Base-by-base conservation (phyloP, 2,113 vertebrate species). In the Leucopsar rothschildi region DNA sequence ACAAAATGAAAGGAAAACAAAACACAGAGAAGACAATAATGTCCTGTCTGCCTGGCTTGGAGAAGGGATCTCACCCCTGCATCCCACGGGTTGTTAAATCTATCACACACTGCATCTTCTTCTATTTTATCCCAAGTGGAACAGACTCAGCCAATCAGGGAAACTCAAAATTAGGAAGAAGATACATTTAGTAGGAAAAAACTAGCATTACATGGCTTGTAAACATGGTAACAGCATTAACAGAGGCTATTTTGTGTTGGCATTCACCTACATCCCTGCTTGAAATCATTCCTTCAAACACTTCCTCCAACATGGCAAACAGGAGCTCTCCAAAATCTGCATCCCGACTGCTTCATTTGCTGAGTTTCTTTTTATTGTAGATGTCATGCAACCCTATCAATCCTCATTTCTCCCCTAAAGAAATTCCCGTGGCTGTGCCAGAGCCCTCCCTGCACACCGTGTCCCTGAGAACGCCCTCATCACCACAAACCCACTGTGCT, bases 401-500 rank as follows among this genome's bases (percentile, higher is more conserved):
- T 8, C 37, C 29, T 37, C 29, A 18, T 63, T 68, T 40, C 33
- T 55, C 72, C 55, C 8, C 70, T 11, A 10, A 24, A 50, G 55
- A 31, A 37, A 37, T 5, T 25, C 22, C 33, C 82, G 11, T 1
- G 35, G 82, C 86, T 7, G 0, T 45, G 52, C 47, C 42, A 13
- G 91, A 19, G n/a, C 50, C 70, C 71, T 37, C 2, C 8, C 50
- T 18, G 76, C 78, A 11, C 52, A 1, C 3, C 6, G 7, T 35
- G 28, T 25, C 72, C 73, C 77, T 24, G 10, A 1, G 31, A 31
- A 22, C 49, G 15, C 12, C 77, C 21, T 4, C 59, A 3, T 0
- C 45, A 15, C 44, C 80, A 59, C 23, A 45, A 27, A 22, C 47
- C 45, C 15, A 0, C 31, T 0, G 8, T 5, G 21, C 28, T 50